A percentile compares a stretch with the other conserved stretches of the same genome.
Evolutionary conservation across 2,888 invertebrate genomes (phyloP).

Genomic region (Mythimna loreyi): DNA sequence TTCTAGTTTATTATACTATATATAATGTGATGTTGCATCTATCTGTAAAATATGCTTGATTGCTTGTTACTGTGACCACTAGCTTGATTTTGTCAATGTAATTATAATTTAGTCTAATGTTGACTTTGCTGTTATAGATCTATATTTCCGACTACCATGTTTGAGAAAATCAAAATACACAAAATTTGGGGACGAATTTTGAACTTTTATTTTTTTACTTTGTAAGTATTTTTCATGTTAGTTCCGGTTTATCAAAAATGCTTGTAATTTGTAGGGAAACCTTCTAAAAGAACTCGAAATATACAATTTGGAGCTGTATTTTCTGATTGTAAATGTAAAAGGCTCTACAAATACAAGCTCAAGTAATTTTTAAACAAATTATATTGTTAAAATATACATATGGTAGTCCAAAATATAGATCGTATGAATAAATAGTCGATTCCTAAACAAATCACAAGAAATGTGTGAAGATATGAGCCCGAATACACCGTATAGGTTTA

Average conservation of each 20-base stretch:
- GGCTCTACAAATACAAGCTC: slow-evolving; percentile 9
- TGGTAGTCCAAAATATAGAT: slow-evolving; percentile 62
- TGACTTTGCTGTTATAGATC: slow-evolving; percentile 60
- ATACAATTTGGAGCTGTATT: not conserved
- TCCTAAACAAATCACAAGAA: slow-evolving; percentile 67
- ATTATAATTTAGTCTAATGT: slow-evolving; percentile 64
- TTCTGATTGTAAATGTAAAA: slow-evolving; percentile 3
- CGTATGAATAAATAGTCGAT: slow-evolving; percentile 58
- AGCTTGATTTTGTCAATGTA: slow-evolving; percentile 65
- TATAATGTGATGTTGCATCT: slow-evolving; percentile 1
- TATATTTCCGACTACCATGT: slow-evolving; percentile 62
- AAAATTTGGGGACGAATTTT: slow-evolving; percentile 34
- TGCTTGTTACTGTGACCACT: slow-evolving; percentile 51
- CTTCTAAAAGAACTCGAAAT: slow-evolving; percentile 13
- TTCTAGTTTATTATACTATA: slow-evolving; percentile 8
- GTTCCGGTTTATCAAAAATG: not conserved
- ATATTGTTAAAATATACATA: slow-evolving; percentile 7
- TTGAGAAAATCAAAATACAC: slow-evolving; percentile 8
- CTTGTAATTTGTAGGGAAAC: slow-evolving; percentile 4
- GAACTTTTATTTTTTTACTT: slow-evolving; percentile 1
- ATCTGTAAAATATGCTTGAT: slow-evolving; percentile 22
- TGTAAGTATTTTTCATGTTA: not conserved
- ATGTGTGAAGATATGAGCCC: slow-evolving; percentile 62
- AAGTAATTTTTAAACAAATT: slow-evolving; percentile 13
- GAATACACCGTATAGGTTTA: slow-evolving; percentile 62